Evolutionary conservation across 2,113 vertebrate genomes (phyloP), one percentile per base, ranked within the genome.

Genomic region (Alligator mississippiensis): DNA sequence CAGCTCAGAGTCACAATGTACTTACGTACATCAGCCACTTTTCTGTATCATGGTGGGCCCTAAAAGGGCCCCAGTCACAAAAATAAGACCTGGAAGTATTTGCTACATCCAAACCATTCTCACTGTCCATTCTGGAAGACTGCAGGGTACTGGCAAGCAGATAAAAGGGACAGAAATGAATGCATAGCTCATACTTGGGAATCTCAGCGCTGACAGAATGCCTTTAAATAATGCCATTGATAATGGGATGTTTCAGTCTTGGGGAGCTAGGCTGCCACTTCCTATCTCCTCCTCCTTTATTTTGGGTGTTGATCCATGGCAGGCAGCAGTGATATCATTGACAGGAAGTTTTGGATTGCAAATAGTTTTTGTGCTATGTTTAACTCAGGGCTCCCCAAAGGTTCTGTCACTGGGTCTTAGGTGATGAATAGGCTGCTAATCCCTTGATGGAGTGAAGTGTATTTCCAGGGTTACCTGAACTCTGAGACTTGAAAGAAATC

Each of bases 291-390:
- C 70, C 68, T 34, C 87, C 62, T 96, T 94, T 96, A 96, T 96
- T 97, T 96, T 93, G 88, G 92, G 88, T 84, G 87, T 81, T 87
- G 85, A 95, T 89, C 95, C 96, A 94, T 95, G 93, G 92, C 93
- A 91, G 77, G 94, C 92, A 87, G 98, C 97, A 93, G 98, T 98
- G 98, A 98, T 99, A 98, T 99, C 98, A 96, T 97, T 98, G 97
- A 98, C 98, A 99, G 98, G 99, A 99, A 98, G 98, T 98, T 86
- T 95, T 95, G 79, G 89, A 83, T 96, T 98, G 96, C 97, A 96
- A 97, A 87, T 92, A 87, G 95, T 96, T 95, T 94, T 91, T 83
- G 75, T 70, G 77, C 72, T 64, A 62, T 92, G 84, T 80, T 87
- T 84, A 64, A 85, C 82, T 82, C 82, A 75, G 83, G 92, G 76